Evolutionary conservation across 2,888 invertebrate species (phyloP).

Genomic region (Isotomurus palustris): DNA sequence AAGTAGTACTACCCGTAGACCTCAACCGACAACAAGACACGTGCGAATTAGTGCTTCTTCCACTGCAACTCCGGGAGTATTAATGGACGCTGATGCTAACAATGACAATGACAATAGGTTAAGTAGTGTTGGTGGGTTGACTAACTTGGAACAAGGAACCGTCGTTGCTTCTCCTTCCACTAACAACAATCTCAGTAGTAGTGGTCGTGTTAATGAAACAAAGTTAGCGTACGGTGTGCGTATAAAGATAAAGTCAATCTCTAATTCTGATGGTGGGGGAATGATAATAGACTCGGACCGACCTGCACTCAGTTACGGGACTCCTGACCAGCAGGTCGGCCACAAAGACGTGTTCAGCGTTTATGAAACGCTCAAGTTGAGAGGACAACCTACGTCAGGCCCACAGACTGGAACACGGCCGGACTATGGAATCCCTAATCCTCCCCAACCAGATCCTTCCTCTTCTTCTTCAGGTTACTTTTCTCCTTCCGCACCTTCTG

Average conservation of each 20-base stretch:
- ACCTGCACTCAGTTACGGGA: slow-evolving; percentile 40
- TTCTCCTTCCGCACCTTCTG: slow-evolving; percentile 13
- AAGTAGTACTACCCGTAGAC: slow-evolving; percentile 4
- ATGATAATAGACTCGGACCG: slow-evolving; percentile 12
- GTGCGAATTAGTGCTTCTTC: slow-evolving; percentile 9
- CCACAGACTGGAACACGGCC: slow-evolving; percentile 29
- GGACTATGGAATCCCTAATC: slow-evolving; percentile 31
- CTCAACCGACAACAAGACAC: not conserved
- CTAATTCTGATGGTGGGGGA: not conserved
- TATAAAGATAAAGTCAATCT: slow-evolving; percentile 12
- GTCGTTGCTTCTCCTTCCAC: not conserved
- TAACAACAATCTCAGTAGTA: slow-evolving; percentile 1
- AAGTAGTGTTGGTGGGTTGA: not conserved
- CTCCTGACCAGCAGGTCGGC: slow-evolving; percentile 37
- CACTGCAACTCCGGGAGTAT: slow-evolving; percentile 5
- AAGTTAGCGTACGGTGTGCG: slow-evolving; percentile 1
- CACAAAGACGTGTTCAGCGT: slow-evolving; percentile 41
- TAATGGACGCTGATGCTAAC: not conserved
- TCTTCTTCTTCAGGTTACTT: slow-evolving; percentile 4
- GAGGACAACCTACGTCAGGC: slow-evolving; percentile 33
- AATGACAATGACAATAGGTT: not conserved
- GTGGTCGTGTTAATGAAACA: not conserved
- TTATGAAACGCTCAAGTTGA: slow-evolving; percentile 38
- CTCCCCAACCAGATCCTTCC: slow-evolving; percentile 20
- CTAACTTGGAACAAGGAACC: not conserved